Conservation (phyloP, 2,113 vertebrate species). For the Piaya cayana region DNA sequence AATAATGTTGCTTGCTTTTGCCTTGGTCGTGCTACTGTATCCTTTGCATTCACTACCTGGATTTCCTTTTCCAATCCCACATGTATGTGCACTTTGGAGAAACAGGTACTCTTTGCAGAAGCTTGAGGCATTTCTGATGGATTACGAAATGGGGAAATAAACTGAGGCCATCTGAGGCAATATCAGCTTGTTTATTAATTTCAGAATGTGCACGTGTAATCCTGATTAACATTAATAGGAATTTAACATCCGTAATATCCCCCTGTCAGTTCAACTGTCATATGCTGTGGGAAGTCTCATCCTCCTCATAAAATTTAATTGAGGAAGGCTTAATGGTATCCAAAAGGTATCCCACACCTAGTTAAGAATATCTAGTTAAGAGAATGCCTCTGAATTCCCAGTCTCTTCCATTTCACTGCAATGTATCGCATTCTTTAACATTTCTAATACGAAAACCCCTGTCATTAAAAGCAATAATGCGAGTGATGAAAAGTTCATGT, state of each 20-base stretch:
- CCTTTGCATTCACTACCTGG: neutral
- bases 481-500: neutral
- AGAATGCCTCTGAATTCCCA: neutral
- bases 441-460: neutral
- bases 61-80: neutral
- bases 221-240: neutral
- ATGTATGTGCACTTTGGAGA: neutral
- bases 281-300: neutral
- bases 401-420: neutral
- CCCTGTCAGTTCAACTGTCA: neutral
- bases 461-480: neutral
- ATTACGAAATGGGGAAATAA: neutral
- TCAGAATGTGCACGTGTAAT: neutral
- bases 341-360: neutral
- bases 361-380: neutral
- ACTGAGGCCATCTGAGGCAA: neutral
- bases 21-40: neutral
- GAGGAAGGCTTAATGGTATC: neutral
- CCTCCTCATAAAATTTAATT: neutral
- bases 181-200: neutral
- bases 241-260: neutral
- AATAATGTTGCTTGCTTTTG: neutral
- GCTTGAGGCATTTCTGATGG: neutral
- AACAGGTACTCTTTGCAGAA: rapidly evolving
- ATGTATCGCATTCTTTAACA: neutral